Evolutionary conservation across 2,888 invertebrate species (phyloP).

Genomic region (Synanthedon formicaeformis): DNA sequence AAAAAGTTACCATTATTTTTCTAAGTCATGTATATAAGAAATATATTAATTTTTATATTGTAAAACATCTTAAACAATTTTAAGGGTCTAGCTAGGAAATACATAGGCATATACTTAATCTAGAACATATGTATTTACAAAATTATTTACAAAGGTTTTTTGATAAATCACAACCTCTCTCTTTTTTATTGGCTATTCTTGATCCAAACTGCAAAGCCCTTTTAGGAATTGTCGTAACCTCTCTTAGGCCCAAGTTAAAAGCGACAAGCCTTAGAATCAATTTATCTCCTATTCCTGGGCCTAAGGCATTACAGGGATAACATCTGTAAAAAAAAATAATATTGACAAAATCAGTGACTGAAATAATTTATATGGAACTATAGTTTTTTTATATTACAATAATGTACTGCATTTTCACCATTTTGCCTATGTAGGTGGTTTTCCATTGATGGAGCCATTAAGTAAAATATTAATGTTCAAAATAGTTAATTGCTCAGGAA

Average conservation of each 20-base stretch:
- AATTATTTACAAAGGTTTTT: conserved; percentile 13
- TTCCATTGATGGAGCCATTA: too few species aligned
- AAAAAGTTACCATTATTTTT: too few species aligned
- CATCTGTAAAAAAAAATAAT: conserved; percentile 50
- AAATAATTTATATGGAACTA: not conserved
- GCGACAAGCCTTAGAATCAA: conserved; percentile 83
- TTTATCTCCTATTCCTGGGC: conserved; percentile 93
- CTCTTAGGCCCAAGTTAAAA: conserved; percentile 73
- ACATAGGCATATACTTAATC: conserved; percentile 1
- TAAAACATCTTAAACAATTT: conserved; percentile 4
- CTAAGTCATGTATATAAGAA: conserved; percentile 1
- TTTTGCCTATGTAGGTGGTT: too few species aligned
- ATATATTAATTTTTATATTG: conserved; percentile 10
- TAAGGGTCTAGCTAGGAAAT: conserved; percentile 1
- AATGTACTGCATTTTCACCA: too few species aligned
- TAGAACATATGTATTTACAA: conserved; percentile 16
- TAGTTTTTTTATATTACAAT: too few species aligned
- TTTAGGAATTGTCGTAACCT: conserved; percentile 81
- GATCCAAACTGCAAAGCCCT: conserved; percentile 98
- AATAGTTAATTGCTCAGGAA: too few species aligned
- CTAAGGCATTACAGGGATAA: conserved; percentile 67
- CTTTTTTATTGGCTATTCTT: conserved; percentile 90
- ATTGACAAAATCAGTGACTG: not conserved
- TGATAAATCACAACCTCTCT: conserved; percentile 86
- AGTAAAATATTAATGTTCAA: too few species aligned